Conservation (phyloP, 2,888 invertebrate genomes). For the Parnassius glacialis region DNA sequence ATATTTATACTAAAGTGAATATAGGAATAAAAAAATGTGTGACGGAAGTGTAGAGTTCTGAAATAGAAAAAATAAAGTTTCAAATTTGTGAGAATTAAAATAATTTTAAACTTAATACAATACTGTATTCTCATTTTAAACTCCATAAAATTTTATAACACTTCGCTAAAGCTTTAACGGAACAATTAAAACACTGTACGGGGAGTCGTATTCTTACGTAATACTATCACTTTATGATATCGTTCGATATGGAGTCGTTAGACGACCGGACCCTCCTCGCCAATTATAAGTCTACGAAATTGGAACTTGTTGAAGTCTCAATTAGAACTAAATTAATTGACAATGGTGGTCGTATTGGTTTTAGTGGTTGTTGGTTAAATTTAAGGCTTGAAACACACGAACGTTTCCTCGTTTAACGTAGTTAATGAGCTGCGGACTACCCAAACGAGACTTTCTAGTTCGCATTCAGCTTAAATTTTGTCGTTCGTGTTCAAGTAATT, state of each 20-base stretch:
- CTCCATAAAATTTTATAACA: slow-evolving; percentile 14
- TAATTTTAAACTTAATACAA: background rate
- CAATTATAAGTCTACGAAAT: slow-evolving; percentile 10
- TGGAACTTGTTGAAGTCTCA: slow-evolving; percentile 10
- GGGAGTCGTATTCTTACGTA: slow-evolving; percentile 4
- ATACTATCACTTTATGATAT: slow-evolving; percentile 4
- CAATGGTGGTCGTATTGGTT: background rate
- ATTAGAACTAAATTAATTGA: slow-evolving; percentile 16
- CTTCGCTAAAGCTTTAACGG: slow-evolving; percentile 1
- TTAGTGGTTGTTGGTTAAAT: background rate
- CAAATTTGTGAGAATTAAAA: background rate
- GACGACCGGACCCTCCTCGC: slow-evolving; percentile 8
- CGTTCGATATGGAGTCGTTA: slow-evolving; percentile 11
- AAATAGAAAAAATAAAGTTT: too few relatives aligned
- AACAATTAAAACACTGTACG: slow-evolving; percentile 14
- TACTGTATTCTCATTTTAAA: background rate
- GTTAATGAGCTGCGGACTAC: too few relatives aligned
- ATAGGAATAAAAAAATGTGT: too few relatives aligned
- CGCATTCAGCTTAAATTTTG: too few relatives aligned
- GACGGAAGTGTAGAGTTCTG: too few relatives aligned
- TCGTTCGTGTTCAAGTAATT: too few relatives aligned
- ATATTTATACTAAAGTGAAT: too few relatives aligned
- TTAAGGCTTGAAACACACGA: background rate
- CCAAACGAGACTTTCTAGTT: too few relatives aligned
- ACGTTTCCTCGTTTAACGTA: background rate